Evolutionary conservation across 2,888 invertebrate genomes (phyloP), one percentile per base, ranked within the genome.

Genomic region (Alloplasta piceator): DNA sequence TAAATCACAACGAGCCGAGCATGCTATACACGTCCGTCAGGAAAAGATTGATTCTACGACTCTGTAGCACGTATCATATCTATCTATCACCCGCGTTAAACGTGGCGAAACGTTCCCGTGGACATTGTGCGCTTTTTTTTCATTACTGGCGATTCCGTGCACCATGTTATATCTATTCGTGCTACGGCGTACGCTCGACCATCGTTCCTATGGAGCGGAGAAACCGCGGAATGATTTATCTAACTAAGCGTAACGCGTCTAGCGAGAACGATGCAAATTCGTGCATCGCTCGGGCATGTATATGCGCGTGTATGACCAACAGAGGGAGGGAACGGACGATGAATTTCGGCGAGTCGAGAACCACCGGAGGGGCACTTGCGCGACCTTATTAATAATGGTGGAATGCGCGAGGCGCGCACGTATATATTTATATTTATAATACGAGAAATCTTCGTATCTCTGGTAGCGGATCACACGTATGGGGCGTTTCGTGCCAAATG

Each of bases 361-460:
- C 74, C 83, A 82, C 80, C 84, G 84, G 70, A 82, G 68, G 74
- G 82, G 60, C 66, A 67, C 12, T 46, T 55, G 72, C 73, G 50
- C 73, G 80, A 79, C 75, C 83, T 84, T 85, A 83, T 85, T 84
- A 84, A 85, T 82, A 85, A 85, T 80, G 73, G 71, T 71, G 81
- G 76, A 85, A 82, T 84, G 74, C 81, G 76, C 56, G 71, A 58
- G 38, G 14, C 50, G 43, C 39, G 67, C 66, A 66, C 64, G 26
- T 14, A 39, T 48, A 5, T 61, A 43, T 48, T 48, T 48, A 48
- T 48, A 48, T n/a, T n/a, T 48, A 48, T 26, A 26, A 26, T 48
- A 48, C 12, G 48, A n/a, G 48, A 12, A 52, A 52, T 52, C 14
- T 52, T 52, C 52, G 52, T 52, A 6, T 52, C 16, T n/a, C 52